Evolutionary conservation across 2,113 vertebrate species (phyloP).

Genomic region (Symphodus melops): DNA sequence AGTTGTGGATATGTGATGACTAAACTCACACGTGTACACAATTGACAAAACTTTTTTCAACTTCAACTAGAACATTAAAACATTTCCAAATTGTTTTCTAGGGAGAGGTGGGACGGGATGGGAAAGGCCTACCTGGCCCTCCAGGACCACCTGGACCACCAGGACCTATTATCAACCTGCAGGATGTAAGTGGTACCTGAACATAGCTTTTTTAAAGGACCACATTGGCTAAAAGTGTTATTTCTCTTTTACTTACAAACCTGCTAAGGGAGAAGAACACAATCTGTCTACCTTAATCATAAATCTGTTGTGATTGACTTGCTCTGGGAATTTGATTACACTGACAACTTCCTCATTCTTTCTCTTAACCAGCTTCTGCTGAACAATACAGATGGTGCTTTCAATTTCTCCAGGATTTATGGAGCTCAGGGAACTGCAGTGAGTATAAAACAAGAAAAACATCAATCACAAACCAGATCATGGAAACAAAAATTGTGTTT

Average conservation of each 20-base stretch:
- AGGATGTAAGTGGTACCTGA: conserved; percentile 82
- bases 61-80: background rate
- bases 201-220: background rate
- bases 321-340: background rate
- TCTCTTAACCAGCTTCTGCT: conserved; percentile 82
- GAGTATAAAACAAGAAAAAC: conserved; percentile 33
- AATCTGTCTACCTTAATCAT: background rate
- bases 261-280: background rate
- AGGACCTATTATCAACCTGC: conserved; percentile 83
- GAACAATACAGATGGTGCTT: conserved; percentile 86
- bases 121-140: conserved; percentile 83
- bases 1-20: accelerated
- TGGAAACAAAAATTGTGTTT: background rate
- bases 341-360: background rate
- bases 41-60: background rate
- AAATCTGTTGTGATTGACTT: background rate
- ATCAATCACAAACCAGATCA: background rate
- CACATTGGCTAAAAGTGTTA: no score
- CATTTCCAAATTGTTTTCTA: conserved; percentile 57
- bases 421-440: conserved; percentile 75
- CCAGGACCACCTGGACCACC: conserved; percentile 92
- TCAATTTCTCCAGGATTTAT: conserved; percentile 87
- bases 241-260: no score
- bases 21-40: background rate
- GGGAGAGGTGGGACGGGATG: conserved; percentile 89